Conservation (phyloP, 2,888 invertebrate species). For the Hirudinaria manillensis region DNA sequence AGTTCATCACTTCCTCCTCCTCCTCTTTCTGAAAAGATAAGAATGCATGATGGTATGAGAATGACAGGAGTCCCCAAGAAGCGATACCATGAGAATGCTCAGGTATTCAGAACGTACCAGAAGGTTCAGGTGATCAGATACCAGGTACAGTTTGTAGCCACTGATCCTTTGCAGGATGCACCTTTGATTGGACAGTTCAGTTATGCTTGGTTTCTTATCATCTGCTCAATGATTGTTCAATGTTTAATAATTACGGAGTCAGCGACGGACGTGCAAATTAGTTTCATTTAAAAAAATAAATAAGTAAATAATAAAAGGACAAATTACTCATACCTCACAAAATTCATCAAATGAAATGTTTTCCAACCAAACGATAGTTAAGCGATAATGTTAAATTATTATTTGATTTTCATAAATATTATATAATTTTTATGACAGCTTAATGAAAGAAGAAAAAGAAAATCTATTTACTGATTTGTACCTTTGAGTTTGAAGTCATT, state of each 20-base stretch:
- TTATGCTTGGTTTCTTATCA: conserved; percentile 76
- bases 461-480: conserved; percentile 33
- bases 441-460: background rate
- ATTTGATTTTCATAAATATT: too few relatives aligned
- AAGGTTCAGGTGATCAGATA: conserved; percentile 86
- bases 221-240: conserved; percentile 57
- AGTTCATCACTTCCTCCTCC: conserved; percentile 11
- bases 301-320: too few relatives aligned
- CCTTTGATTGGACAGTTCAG: conserved; percentile 81
- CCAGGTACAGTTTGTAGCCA: conserved; percentile 89
- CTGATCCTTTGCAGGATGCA: conserved; percentile 79
- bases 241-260: too few relatives aligned
- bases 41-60: background rate
- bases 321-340: too few relatives aligned
- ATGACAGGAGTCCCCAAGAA: too few relatives aligned
- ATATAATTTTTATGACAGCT: background rate
- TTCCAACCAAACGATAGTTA: too few relatives aligned
- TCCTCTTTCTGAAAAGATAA: conserved; percentile 13
- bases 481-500: conserved; percentile 76
- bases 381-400: too few relatives aligned
- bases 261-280: too few relatives aligned
- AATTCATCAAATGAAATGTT: too few relatives aligned
- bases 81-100: background rate
- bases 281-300: too few relatives aligned
- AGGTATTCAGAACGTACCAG: conserved; percentile 61